phyloP scores from a whole-genome alignment of 2,113 vertebrate species.

The Zeus faber region DNA sequence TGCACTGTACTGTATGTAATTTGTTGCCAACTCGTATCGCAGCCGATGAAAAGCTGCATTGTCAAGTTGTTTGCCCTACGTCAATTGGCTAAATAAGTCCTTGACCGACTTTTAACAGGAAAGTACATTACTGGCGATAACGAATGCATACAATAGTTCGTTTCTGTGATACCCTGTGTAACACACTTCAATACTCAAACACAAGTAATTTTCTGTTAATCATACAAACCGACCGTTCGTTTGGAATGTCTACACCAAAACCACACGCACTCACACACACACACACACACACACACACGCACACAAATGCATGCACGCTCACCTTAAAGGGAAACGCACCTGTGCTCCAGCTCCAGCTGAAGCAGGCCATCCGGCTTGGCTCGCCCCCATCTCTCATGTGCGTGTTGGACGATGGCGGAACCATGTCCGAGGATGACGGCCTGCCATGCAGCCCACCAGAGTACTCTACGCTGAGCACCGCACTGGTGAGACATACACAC shows the following conservation, averaged over 20 bases:
- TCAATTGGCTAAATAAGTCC: slow-evolving; percentile 30
- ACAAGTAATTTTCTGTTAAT: slow-evolving; percentile 28
- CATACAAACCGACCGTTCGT: slow-evolving; percentile 7
- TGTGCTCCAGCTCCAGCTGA: slow-evolving; percentile 67
- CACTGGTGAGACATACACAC: slow-evolving; percentile 45
- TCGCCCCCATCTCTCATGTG: slow-evolving; percentile 72
- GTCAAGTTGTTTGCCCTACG: slow-evolving; percentile 23
- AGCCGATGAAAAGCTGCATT: slow-evolving; percentile 39
- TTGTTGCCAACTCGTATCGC: no score
- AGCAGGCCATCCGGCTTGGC: slow-evolving; percentile 75
- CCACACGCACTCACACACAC: background rate
- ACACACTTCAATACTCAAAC: background rate
- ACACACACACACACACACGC: slow-evolving; percentile 5
- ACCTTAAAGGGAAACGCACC: background rate
- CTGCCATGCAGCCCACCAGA: slow-evolving; percentile 78
- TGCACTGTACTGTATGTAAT: no score
- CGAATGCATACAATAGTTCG: no score
- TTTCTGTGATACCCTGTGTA: slow-evolving; percentile 49
- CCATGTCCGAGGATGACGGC: slow-evolving; percentile 77
- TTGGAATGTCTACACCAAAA: background rate
- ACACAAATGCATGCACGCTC: background rate
- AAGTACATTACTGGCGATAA: slow-evolving; percentile 33
- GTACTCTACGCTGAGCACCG: slow-evolving; percentile 60
- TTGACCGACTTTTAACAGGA: slow-evolving; percentile 30
- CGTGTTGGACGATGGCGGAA: slow-evolving; percentile 61